phyloP scores from a whole-genome alignment of 2,113 vertebrate species.

The Gallinago media region DNA sequence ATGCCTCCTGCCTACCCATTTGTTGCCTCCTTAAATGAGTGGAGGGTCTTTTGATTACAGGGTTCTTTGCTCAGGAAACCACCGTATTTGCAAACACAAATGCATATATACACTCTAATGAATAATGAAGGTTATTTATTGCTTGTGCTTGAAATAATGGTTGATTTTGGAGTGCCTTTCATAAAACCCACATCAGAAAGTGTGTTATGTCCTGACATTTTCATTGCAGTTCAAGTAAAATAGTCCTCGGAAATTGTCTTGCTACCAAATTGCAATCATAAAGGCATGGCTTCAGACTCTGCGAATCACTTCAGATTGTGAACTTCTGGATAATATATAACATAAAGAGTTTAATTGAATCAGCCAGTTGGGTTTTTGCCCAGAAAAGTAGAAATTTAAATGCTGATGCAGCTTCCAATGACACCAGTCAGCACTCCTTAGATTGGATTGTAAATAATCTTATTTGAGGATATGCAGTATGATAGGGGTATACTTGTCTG shows the following conservation, averaged over 20 bases:
- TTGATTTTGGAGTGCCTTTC: constrained; percentile 78
- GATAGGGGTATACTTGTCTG: constrained; percentile 70
- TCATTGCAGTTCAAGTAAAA: constrained; percentile 80
- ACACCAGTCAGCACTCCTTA: constrained; percentile 84
- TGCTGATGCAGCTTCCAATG: constrained; percentile 83
- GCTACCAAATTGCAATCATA: constrained; percentile 84
- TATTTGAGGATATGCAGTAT: constrained; percentile 77
- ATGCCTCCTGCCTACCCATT: constrained; percentile 24
- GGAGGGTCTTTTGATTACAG: constrained; percentile 63
- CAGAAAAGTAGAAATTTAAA: constrained; percentile 85
- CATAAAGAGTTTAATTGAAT: constrained; percentile 86
- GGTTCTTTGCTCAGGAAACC: constrained; percentile 65
- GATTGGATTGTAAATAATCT: constrained; percentile 87
- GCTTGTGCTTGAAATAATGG: constrained; percentile 79
- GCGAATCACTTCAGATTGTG: constrained; percentile 79
- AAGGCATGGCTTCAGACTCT: constrained; percentile 78
- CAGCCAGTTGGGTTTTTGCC: constrained; percentile 85
- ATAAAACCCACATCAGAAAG: constrained; percentile 76
- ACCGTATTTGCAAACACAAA: constrained; percentile 77
- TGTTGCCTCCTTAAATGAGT: constrained; percentile 73
- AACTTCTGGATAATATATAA: constrained; percentile 85
- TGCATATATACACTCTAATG: constrained; percentile 75
- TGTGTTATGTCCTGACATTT: constrained; percentile 75
- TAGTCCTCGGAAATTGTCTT: constrained; percentile 78
- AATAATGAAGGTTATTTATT: constrained; percentile 83